Evolutionary conservation across 2,888 invertebrate genomes (phyloP), one percentile per base, ranked within the genome.

Genomic region (Microplitis manilae): DNA sequence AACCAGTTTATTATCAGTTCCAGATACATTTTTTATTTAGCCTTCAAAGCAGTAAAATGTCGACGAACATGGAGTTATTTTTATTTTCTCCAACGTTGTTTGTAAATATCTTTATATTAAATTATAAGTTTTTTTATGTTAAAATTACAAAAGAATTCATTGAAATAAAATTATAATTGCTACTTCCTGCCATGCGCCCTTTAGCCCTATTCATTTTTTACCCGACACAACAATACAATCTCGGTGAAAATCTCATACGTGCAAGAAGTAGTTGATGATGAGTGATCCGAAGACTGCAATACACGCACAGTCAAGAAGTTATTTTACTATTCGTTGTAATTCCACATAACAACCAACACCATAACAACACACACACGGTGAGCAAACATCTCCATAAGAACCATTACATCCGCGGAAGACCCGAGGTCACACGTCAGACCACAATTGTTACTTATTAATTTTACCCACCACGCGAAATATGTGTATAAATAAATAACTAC

Each of bases 351-450:
- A 50, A 50, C 8, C 13, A 41, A 41, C 9, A 50, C 50, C 50
- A 50, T 50, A 50, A 50, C 7, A 68, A 68, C 17, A 41, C 71
- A n/a, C 15, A 39, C 61, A 62, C 62, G 7, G 41, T 59, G 38
- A 59, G 38, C 71, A 60, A 39, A n/a, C 60, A 20, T 60, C 60
- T 60, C 60, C 70, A 50, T 61, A 13, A 13, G 50, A 50, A 78
- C 77, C 80, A 76, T 79, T 68, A 67, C 72, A 73, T 50, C 69
- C 60, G 59, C 59, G 70, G 75, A 59, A 65, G 71, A 62, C 67
- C 40, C 67, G 77, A 69, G 72, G 72, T 70, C 15, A 20, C 59
- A 39, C 38, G 15, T 15, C 62, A 70, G 39, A 59, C 9, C 65
- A 38, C 65, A 62, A 17, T 71, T 65, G 60, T 59, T 50, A 40